Evolutionary conservation across 2,797 vertebrate species (phyloP).

Genomic region (Acanthis flammea): DNA sequence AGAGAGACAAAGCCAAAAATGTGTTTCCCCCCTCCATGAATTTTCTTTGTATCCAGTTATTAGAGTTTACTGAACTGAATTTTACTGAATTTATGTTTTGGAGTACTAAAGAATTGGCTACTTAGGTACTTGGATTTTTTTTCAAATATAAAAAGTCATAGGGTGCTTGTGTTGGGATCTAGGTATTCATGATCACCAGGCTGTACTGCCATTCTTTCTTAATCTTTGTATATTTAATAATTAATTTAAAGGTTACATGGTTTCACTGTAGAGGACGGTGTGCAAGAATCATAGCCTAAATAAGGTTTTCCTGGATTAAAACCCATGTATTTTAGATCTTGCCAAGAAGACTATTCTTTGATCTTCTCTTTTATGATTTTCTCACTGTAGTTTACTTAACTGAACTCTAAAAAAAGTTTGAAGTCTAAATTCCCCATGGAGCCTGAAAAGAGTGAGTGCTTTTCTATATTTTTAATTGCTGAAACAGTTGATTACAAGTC

Average conservation of each 20-base stretch:
- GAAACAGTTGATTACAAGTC: background rate
- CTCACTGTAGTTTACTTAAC: background rate
- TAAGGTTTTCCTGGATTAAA: background rate
- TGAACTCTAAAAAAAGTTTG: background rate
- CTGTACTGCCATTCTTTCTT: background rate
- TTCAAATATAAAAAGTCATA: background rate
- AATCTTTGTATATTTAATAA: background rate
- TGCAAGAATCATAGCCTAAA: background rate
- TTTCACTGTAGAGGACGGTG: background rate
- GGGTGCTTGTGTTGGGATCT: background rate
- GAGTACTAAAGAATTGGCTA: background rate
- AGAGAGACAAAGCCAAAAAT: background rate
- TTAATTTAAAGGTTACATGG: background rate
- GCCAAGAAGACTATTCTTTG: background rate
- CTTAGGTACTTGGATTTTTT: background rate
- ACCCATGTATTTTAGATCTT: background rate
- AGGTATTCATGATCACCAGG: background rate
- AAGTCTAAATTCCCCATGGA: background rate
- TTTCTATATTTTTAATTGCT: background rate
- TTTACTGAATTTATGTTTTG: background rate
- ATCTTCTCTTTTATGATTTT: background rate
- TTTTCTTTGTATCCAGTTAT: background rate
- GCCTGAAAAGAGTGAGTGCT: background rate
- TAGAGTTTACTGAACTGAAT: background rate
- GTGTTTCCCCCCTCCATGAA: accelerated